Conservation (phyloP, 2,797 vertebrate genomes). For the Thunnus albacares region DNA sequence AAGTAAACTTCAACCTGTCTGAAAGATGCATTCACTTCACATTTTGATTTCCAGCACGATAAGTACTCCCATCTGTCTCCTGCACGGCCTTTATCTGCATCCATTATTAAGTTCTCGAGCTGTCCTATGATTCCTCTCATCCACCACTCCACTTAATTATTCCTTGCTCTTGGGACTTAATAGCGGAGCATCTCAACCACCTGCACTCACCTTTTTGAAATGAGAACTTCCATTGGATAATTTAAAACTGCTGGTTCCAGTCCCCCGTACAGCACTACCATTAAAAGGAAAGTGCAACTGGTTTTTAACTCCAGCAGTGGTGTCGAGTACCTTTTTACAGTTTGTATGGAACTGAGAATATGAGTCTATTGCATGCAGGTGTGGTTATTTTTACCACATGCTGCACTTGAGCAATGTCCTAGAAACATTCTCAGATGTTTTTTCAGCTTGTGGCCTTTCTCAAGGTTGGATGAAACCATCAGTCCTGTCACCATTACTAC, state of each 20-base stretch:
- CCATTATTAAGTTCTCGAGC: slow-evolving; percentile 37
- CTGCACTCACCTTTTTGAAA: slow-evolving; percentile 25
- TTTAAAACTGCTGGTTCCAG: slow-evolving; percentile 13
- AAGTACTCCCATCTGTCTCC: slow-evolving; percentile 6
- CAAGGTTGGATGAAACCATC: not conserved
- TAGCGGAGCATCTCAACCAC: slow-evolving; percentile 18
- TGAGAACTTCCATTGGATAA: slow-evolving; percentile 25
- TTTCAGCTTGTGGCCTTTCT: not conserved
- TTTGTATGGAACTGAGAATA: slow-evolving; percentile 10
- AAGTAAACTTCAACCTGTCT: not conserved
- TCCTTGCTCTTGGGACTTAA: slow-evolving; percentile 28
- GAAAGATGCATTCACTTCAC: slow-evolving; percentile 26
- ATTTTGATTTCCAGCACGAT: slow-evolving; percentile 22
- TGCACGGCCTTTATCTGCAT: slow-evolving; percentile 13
- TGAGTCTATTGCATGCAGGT: not conserved
- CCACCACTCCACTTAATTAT: slow-evolving; percentile 57
- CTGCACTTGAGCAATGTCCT: slow-evolving; percentile 8
- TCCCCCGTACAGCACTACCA: not conserved
- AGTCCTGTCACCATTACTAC: not conserved
- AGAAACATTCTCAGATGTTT: not conserved
- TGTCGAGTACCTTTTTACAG: not conserved
- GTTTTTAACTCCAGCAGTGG: slow-evolving; percentile 1
- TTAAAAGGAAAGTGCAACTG: not conserved
- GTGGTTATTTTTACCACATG: slow-evolving; percentile 18
- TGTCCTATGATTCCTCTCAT: slow-evolving; percentile 50